phyloP scores from a whole-genome alignment of 2,888 invertebrate genomes.

The Andrena bucephala region DNA sequence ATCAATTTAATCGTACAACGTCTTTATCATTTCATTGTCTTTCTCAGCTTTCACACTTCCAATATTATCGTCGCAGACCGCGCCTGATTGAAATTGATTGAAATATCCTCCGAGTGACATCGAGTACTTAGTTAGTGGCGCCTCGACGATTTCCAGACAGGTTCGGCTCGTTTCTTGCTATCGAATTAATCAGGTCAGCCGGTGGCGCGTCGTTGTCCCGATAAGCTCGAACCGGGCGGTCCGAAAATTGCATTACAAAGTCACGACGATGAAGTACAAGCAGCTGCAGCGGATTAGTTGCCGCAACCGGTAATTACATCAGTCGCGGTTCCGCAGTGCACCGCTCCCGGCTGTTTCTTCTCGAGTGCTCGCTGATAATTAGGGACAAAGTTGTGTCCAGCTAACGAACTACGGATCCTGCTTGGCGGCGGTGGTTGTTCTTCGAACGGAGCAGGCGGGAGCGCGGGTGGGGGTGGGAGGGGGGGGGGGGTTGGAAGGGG shows the following conservation, averaged over 20 bases:
- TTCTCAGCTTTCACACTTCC: background rate
- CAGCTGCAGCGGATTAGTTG: slow-evolving; percentile 47
- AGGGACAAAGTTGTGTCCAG: slow-evolving; percentile 57
- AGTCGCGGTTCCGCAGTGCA: slow-evolving; percentile 13
- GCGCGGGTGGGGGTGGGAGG: background rate
- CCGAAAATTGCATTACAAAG: slow-evolving; percentile 34
- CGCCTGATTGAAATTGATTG: background rate
- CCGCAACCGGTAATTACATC: slow-evolving; percentile 53
- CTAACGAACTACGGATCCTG: slow-evolving; percentile 56
- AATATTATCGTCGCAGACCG: background rate
- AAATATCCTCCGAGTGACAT: background rate
- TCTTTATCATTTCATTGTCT: background rate
- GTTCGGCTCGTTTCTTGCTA: slow-evolving; percentile 8
- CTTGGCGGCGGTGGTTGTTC: slow-evolving; percentile 25
- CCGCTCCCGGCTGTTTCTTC: slow-evolving; percentile 42
- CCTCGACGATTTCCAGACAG: slow-evolving; percentile 2
- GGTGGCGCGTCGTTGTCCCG: background rate
- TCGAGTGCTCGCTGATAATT: slow-evolving; percentile 63
- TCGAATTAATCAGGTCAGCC: background rate
- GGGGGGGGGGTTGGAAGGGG: background rate
- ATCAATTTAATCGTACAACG: background rate
- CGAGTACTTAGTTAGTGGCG: background rate
- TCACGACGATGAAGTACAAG: slow-evolving; percentile 34
- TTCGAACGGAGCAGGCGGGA: slow-evolving; percentile 11
- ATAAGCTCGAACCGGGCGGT: slow-evolving; percentile 17